A percentile compares a stretch with the other conserved stretches of the same genome.
Conservation (phyloP, 2,888 invertebrate genomes). For the Oligia fasciuncula region DNA sequence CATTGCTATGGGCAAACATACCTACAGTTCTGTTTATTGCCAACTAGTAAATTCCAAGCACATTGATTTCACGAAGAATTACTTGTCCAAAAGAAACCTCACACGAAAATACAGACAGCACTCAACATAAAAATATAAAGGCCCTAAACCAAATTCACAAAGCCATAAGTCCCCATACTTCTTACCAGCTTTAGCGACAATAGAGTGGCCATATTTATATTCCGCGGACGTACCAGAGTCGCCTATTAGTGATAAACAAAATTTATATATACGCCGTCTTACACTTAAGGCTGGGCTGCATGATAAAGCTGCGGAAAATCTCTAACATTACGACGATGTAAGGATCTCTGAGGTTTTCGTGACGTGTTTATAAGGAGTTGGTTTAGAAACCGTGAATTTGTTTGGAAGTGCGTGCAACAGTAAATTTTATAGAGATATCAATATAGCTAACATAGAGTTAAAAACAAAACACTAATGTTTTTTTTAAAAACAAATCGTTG, state of each 20-base stretch:
- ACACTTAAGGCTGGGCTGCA: slow-evolving; percentile 51
- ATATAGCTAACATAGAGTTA: background rate
- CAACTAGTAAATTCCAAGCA: background rate
- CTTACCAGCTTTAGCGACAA: slow-evolving; percentile 47
- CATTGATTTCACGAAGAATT: background rate
- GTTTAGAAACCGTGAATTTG: slow-evolving; percentile 8
- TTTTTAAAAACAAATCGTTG: background rate
- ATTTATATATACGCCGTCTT: slow-evolving; percentile 63
- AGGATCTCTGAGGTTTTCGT: slow-evolving; percentile 33
- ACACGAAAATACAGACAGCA: slow-evolving; percentile 23
- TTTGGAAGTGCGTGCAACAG: background rate
- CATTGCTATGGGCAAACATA: background rate
- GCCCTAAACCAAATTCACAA: slow-evolving; percentile 36
- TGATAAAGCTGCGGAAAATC: slow-evolving; percentile 44
- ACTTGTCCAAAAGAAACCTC: background rate
- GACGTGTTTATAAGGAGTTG: slow-evolving; percentile 26
- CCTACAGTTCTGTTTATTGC: background rate
- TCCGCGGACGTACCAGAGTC: slow-evolving; percentile 45
- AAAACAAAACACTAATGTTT: background rate
- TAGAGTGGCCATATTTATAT: slow-evolving; percentile 57
- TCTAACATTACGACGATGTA: slow-evolving; percentile 33
- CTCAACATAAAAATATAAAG: slow-evolving; percentile 34
- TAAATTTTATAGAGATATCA: background rate
- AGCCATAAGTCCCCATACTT: slow-evolving; percentile 43
- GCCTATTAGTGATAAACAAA: slow-evolving; percentile 68